Conservation (phyloP, 1,140 invertebrate genomes). For the Drosophila tani region DNA sequence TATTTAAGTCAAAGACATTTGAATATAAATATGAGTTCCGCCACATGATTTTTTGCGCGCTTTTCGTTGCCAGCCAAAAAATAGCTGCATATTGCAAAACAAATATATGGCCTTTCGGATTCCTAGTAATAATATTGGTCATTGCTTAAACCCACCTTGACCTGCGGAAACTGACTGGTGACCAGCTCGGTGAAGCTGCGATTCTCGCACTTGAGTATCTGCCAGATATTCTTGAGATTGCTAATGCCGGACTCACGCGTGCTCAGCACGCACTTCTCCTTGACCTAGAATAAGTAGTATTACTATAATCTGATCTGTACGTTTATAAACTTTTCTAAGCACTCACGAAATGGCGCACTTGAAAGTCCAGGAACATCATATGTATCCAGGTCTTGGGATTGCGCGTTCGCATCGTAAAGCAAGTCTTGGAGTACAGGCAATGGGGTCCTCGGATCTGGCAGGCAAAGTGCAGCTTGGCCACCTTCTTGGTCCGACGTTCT, state of each 20-base stretch:
- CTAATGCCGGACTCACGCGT: conserved; percentile 93
- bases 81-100: too few relatives aligned
- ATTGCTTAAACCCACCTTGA: conserved; percentile 87
- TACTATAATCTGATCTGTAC: not conserved
- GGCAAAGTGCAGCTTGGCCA: conserved; percentile 94
- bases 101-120: too few relatives aligned
- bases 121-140: too few relatives aligned
- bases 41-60: too few relatives aligned
- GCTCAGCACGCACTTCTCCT: conserved; percentile 92
- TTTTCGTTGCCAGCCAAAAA: too few relatives aligned
- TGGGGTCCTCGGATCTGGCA: conserved; percentile 94
- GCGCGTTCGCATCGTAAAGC: conserved; percentile 94
- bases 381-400: conserved; percentile 96
- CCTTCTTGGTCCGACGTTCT: conserved; percentile 93
- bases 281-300: conserved; percentile 86
- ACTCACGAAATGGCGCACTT: conserved; percentile 87
- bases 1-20: not conserved
- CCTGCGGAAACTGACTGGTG: conserved; percentile 95
- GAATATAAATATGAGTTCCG: too few relatives aligned
- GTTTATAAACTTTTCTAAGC: too few relatives aligned
- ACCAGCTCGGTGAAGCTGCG: conserved; percentile 95
- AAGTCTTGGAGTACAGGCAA: conserved; percentile 94
- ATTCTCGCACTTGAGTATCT: conserved; percentile 95
- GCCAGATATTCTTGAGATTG: conserved; percentile 95
- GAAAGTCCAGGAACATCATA: conserved; percentile 96